Percentiles rank a stretch among this genome's conserved stretches.
Evolutionary conservation across 2,113 vertebrate genomes (phyloP).

Genomic region (Spermophilus dauricus): DNA sequence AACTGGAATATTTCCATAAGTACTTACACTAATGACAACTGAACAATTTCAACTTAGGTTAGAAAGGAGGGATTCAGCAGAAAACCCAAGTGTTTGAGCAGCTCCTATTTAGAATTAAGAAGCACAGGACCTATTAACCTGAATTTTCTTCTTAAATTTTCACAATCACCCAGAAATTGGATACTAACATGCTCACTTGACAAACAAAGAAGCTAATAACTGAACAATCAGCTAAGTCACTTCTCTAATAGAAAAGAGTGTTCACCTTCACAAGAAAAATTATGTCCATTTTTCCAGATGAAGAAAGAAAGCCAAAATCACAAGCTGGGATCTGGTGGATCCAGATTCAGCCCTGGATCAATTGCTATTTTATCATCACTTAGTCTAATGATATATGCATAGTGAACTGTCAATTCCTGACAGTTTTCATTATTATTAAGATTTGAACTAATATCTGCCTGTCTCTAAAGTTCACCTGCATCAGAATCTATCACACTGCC

Average conservation of each 20-base stretch:
- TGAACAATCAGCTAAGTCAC: not conserved
- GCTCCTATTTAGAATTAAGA: not conserved
- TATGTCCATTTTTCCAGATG: not conserved
- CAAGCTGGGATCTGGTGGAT: not conserved
- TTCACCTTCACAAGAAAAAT: constrained; percentile 33
- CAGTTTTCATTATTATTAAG: constrained; percentile 25
- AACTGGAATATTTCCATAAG: constrained; percentile 8
- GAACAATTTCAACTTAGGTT: not conserved
- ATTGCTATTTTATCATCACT: not conserved
- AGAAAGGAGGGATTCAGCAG: not conserved
- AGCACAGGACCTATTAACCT: not conserved
- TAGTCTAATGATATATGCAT: not conserved
- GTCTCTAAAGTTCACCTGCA: not conserved
- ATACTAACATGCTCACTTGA: not conserved
- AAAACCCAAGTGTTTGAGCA: not conserved
- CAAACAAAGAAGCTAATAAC: not conserved
- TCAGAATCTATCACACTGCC: not conserved
- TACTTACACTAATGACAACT: not conserved
- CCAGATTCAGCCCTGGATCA: not conserved
- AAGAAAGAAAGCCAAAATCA: not conserved
- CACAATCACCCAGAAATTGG: not conserved
- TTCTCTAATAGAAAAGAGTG: not conserved
- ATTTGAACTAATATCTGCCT: not conserved
- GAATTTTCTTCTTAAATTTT: constrained; percentile 26
- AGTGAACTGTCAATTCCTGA: not conserved